Base-by-base conservation (phyloP, 2,797 vertebrate species). In the Hybognathus amarus region DNA sequence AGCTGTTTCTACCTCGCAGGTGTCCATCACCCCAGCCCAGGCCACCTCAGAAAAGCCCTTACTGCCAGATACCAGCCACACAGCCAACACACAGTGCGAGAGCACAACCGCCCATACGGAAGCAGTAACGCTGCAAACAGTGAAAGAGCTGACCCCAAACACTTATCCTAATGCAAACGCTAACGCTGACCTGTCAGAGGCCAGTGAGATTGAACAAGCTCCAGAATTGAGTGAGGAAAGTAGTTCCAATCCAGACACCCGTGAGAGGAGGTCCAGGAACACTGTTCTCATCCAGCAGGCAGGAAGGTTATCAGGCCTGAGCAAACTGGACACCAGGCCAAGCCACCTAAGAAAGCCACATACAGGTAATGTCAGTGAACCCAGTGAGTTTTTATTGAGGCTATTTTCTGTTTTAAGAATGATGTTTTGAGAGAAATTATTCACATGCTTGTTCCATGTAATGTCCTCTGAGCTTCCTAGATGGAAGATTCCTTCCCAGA, bases 1-100 rank as follows among this genome's bases (percentile, higher is more conserved):
- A 6, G 88, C 80, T 67, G 91, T 94, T 87, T 95, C 97, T 94
- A 92, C 96, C 92, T 97, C 96, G 88, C 95, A 95, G 90, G 91
- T 92, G 77, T 93, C 94, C 85, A 90, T 93, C 83, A 94, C 85
- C 79, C 91, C 95, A 70, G 92, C 90, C 85, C 89, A 94, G 89
- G 92, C 92, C 68, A 83, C 85, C 67, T 10, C 83, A 0, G 94
- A 94, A 61, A 92, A 93, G 75, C 91, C 92, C 2, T 40, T 90
- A 27, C 90, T 92, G 77, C 93, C 90, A 0, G 93, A 95, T 87
- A 85, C 63, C 63, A 89, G 82, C 82, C 64, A 85, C 66, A 75
- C 77, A 45, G 85, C 83, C 80, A 83, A 86, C 30, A 82, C 81
- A 2, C 85, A 84, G 40, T 87, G 84, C 10, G 88, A 90, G 18